Base-by-base conservation (phyloP, 2,888 invertebrate species). In the Leptothorax acervorum region DNA sequence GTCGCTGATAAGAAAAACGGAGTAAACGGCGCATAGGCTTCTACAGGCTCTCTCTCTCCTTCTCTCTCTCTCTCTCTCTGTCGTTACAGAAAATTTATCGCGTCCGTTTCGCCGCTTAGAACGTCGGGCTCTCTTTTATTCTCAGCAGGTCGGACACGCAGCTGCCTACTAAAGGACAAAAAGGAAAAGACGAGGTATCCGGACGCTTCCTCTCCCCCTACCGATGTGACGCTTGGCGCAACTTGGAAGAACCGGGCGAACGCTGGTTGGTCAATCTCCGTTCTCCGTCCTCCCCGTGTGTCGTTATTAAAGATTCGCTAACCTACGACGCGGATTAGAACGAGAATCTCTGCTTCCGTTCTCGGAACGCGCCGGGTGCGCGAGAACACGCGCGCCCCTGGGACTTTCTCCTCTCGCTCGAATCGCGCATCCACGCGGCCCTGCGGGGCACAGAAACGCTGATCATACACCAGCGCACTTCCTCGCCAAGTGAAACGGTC, bases 341-440 rank as follows among this genome's bases (percentile, higher is more conserved):
- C 4, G 28, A 60, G 23, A 75, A 75, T 75, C 75, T 48, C 45
- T 31, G 31, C 15, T 45, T 11, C 45, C 15, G 6, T 8, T 8
- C 12, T 35, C 39, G 62, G 48, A 45, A 15, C 42, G 28, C 35
- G 28, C 28, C 42, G 31, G 45, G 62, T 35, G 15, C 35, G 48
- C 51, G 48, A 62, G 63, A 35, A 51, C 23, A n/a, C 48, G 75
- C 66, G 48, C 75, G 75, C 23, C 75, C 48, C 75, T 76, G 75
- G 66, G 65, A 76, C 75, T 76, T 76, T 76, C 75, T 76, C 75
- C 35, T 48, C 60, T 48, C 60, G 45, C 42, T 74, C 63, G 60
- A 23, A 23, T 23, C 60, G 35, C 60, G 63, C 65, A 65, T 51
- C 65, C 66, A 76, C 66, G 18, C 48, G 65, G 35, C 48, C 35